Evolutionary conservation across 2,113 vertebrate genomes (phyloP), one percentile per base, ranked within the genome.

Genomic region (Chrysemys picta): DNA sequence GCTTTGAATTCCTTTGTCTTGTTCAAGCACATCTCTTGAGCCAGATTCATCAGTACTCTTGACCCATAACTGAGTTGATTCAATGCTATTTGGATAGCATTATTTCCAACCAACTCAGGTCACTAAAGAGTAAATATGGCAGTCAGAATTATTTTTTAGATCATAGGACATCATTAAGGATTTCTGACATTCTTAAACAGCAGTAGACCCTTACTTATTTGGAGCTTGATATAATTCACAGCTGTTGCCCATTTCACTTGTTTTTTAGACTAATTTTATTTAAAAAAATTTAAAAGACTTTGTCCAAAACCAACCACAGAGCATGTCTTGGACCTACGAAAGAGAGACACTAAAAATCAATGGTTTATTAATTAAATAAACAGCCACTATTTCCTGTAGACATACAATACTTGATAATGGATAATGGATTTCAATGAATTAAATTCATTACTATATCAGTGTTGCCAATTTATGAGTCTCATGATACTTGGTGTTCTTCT

Each of bases 301-400:
- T 59, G 89, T 78, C 42, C 25, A 93, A 90, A 92, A 85, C 72
- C 35, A 92, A 93, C 72, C 49, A 79, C 38, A 91, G 54, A 47
- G 42, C 27, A 29, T 93, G 8, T n/a, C 45, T 45, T 54, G 83
- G 10, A 14, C 10, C 38, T 29, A 84, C 42, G 78, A 53, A 92
- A 93, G 4, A 27, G 90, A 95, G 94, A 82, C 45, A 89, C n/a
- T 72, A 86, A 87, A 93, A 6, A 89, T 5, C 8, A 80, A 86
- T 57, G 6, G 80, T 31, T 31, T 24, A 88, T 16, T 90, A 42
- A 79, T 89, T 89, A 94, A 53, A 84, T 56, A 92, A 92, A 89
- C 90, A 38, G 22, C 3, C 93, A 81, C 4, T 69, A 85, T 45
- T 88, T 94, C 47, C 52, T 80, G 76, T 10, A 25, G 83, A 72